Evolutionary conservation across 2,888 invertebrate species (phyloP), one percentile per base, ranked within the genome.

Genomic region (Gryllus longicercus): DNA sequence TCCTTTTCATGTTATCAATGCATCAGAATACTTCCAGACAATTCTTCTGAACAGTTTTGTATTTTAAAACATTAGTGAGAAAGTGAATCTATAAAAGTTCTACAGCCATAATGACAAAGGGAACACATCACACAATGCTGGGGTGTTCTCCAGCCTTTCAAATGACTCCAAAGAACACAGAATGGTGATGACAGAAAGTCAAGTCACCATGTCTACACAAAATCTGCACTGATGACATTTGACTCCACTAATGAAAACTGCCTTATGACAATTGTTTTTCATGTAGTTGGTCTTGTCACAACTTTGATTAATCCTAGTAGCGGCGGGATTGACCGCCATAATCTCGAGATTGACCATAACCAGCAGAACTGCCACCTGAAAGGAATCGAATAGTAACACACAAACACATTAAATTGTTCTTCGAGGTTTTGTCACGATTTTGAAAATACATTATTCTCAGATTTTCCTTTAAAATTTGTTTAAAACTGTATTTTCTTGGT

Each of bases 301-400:
- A 63, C 63, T 63, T 63, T 63, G 63, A 63, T 63, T 63, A 63
- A 63, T 75, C 79, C 79, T 82, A 82, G 80, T 82, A 82, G 82
- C 82, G 82, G 74, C 82, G 82, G 74, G 82, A 80, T 74, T 81
- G 82, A 74, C 81, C 82, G 77, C 82, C 82, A 81, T 82, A 82
- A 81, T 82, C 82, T 38, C 82, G 82, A 75, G 79, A 21, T 79
- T 82, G 82, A 81, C 82, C 82, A 77, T 82, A 82, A 79, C 82
- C 82, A 79, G 82, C 81, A 50, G 82, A 81, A 79, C 82, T 80
- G 79, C 82, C 82, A 81, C 82, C 82, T 82, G 82, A 51, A 81
- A 81, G 77, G 78, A 82, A 81, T 79, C 77, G 75, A 80, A 82
- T 78, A 80, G 77, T 78, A 80, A 82, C 79, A 80, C 75, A 81